phyloP scores from a whole-genome alignment of 2,797 vertebrate species.

The Pangasius larnaudii region DNA sequence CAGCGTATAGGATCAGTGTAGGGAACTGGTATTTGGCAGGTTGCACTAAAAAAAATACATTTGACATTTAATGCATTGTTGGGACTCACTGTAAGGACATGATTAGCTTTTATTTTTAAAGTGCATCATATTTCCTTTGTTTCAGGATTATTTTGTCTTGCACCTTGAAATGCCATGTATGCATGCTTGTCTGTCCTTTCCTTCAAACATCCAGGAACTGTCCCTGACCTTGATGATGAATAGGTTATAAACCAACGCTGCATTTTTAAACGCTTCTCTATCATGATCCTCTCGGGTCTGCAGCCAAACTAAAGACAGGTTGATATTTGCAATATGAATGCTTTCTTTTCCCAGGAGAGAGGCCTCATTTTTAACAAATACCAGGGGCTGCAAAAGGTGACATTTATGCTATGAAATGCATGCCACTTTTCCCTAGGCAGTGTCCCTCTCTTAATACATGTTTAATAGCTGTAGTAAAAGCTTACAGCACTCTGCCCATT shows the following conservation, averaged over 20 bases:
- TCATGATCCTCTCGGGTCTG: conserved; percentile 11
- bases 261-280: conserved; percentile 15
- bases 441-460: conserved; percentile 57
- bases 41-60: neutral
- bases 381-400: conserved; percentile 54
- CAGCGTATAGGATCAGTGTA: neutral
- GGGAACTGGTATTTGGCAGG: neutral
- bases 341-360: conserved; percentile 37
- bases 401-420: conserved; percentile 61
- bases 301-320: conserved; percentile 41
- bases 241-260: conserved; percentile 9
- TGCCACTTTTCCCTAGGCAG: conserved; percentile 48
- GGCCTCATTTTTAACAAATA: conserved; percentile 55
- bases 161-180: neutral
- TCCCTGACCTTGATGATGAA: conserved; percentile 29
- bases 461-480: conserved; percentile 67
- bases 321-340: conserved; percentile 49
- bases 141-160: neutral
- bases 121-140: neutral
- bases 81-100: neutral
- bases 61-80: neutral
- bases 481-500: conserved; percentile 67
- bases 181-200: neutral
- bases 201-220: neutral
- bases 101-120: neutral